phyloP scores from a whole-genome alignment of 2,113 vertebrate species.

The Actinemys pallida region DNA sequence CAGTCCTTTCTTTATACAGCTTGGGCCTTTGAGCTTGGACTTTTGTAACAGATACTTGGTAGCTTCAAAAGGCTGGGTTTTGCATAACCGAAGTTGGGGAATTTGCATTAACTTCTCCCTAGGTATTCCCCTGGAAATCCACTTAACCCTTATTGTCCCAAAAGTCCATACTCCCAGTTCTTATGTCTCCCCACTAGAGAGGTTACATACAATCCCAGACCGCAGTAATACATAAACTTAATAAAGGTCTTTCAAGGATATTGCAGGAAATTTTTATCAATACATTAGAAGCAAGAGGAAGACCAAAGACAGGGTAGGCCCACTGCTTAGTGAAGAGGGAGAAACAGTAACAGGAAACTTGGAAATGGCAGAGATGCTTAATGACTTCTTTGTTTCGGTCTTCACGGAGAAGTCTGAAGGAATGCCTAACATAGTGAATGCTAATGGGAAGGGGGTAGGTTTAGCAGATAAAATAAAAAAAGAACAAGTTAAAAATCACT shows the following conservation, averaged over 20 bases:
- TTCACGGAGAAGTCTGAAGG: too few species aligned
- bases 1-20: background rate
- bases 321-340: too few species aligned
- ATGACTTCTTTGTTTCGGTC: too few species aligned
- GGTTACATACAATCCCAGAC: background rate
- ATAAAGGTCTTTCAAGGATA: background rate
- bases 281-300: too few species aligned
- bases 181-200: background rate
- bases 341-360: too few species aligned
- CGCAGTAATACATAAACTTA: background rate
- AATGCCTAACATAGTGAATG: too few species aligned
- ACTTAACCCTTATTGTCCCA: background rate
- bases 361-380: too few species aligned
- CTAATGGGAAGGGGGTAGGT: too few species aligned
- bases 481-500: too few species aligned
- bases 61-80: background rate
- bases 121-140: background rate
- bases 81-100: background rate
- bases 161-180: background rate
- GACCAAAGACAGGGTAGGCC: too few species aligned
- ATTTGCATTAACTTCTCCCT: background rate
- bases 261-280: background rate
- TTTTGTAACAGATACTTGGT: background rate
- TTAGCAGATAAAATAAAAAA: too few species aligned
- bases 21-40: background rate